Evolutionary conservation across 2,797 vertebrate genomes (phyloP).

Genomic region (Gila robusta): DNA sequence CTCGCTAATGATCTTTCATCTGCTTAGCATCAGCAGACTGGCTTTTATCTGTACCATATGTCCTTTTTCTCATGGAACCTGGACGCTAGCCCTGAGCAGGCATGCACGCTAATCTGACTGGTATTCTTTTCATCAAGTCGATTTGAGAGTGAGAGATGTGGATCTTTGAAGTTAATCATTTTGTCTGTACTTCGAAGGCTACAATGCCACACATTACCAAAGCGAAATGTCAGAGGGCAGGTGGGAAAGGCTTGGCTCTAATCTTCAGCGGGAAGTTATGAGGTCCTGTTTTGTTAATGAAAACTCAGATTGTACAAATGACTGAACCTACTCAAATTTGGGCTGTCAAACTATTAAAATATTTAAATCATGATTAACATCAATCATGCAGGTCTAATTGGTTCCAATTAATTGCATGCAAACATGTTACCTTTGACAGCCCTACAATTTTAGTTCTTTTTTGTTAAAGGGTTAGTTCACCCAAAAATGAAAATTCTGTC

Average conservation of each 20-base stretch:
- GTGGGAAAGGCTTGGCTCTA: conserved; percentile 5
- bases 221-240: not conserved
- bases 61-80: conserved; percentile 68
- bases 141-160: conserved; percentile 65
- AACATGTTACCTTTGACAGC: not conserved
- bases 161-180: conserved; percentile 72
- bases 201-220: conserved; percentile 42
- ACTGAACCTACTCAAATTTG: not conserved
- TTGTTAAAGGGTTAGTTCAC: not conserved
- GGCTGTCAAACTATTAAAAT: not conserved
- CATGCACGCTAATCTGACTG: conserved; percentile 73
- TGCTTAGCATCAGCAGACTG: conserved; percentile 51
- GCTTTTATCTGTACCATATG: conserved; percentile 77
- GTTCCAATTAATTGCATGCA: not conserved
- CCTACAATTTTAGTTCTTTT: not conserved
- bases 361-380: not conserved
- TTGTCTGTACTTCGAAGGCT: conserved; percentile 66
- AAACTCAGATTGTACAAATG: not conserved
- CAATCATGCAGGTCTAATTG: not conserved
- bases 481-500: no score
- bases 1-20: conserved; percentile 48
- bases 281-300: not conserved
- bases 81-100: conserved; percentile 69
- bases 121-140: conserved; percentile 78
- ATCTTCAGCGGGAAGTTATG: not conserved